phyloP scores from a whole-genome alignment of 2,797 vertebrate genomes.

The Spheniscus humboldti region DNA sequence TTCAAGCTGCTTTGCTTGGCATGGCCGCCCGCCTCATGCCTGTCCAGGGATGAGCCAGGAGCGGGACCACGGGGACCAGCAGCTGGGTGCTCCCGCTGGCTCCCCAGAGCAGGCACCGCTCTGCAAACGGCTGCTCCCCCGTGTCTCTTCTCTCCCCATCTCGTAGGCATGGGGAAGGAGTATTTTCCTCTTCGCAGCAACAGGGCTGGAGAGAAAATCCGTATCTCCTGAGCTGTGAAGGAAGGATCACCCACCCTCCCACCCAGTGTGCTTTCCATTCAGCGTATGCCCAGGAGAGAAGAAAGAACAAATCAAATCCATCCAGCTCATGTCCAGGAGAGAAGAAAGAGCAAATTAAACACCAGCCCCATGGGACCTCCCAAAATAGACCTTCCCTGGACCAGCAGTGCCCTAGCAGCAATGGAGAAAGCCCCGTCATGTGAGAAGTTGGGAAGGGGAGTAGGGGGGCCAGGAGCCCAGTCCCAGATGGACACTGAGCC shows the following conservation, averaged over 20 bases:
- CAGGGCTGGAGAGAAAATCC: background rate
- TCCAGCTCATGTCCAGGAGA: background rate
- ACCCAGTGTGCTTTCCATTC: background rate
- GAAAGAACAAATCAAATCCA: background rate
- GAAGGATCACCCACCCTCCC: background rate
- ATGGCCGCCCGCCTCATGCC: accelerated
- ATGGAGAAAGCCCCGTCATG: background rate
- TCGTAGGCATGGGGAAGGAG: background rate
- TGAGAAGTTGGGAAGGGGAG: background rate
- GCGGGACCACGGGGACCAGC: accelerated
- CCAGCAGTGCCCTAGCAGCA: background rate
- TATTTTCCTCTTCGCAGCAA: background rate
- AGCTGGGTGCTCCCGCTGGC: accelerated
- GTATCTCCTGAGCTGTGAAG: background rate
- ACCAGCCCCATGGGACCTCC: background rate
- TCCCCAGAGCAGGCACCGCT: accelerated
- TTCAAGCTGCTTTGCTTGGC: background rate
- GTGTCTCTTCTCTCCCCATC: background rate
- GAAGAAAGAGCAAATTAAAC: background rate
- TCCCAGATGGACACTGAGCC: conserved; percentile 43
- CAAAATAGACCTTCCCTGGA: background rate
- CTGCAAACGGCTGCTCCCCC: background rate
- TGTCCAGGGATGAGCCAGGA: accelerated
- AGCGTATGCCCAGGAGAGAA: background rate
- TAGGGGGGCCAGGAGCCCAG: background rate